Base-by-base conservation (phyloP, 2,888 invertebrate species). In the Cyclophora albipunctata region DNA sequence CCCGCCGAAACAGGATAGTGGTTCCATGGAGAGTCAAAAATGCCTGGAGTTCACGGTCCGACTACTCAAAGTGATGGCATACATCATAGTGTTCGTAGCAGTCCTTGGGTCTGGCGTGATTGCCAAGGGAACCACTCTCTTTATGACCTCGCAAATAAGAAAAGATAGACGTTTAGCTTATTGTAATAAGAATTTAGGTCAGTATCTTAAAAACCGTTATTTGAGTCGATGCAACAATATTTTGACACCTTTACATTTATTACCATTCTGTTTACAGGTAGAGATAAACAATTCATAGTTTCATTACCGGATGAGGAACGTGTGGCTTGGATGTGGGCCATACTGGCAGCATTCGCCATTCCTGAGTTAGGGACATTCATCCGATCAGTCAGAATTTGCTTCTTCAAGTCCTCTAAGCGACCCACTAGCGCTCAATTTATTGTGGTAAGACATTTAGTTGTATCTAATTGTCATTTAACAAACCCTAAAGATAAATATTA, bases 321-420 rank as follows among this genome's bases (percentile, higher is more conserved):
- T 49, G 93, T 97, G 58, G 95, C 94, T 45, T 97, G 97, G 97
- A 95, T 96, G 80, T 98, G 98, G 97, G 95, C 95, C 54, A 80
- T 98, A 47, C 85, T 97, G 49, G 94, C 97, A 59, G 95, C 95
- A 3, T 96, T 96, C 71, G 91, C 95, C 41, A 92, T 97, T 47
- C 98, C 98, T 0, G 98, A 98, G 84, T 86, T 96, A 52, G 96
- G 98, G 49, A 92, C 95, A 2, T 87, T 97, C 57, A 93, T 98
- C 66, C 91, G 97, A 50, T 93, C 97, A 34, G 88, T 93, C 48
- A 92, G 97, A 69, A 97, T 97, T 75, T 96, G 96, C 76, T 93
- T 95, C 75, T 97, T 97, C 90, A 97, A 97, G 76, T 94, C 95
- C 0, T 95, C 94, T 73, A 94, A 92, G 78, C 91, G 91, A 64